phyloP scores from a whole-genome alignment of 2,113 vertebrate species.

The Pluvialis apricaria region DNA sequence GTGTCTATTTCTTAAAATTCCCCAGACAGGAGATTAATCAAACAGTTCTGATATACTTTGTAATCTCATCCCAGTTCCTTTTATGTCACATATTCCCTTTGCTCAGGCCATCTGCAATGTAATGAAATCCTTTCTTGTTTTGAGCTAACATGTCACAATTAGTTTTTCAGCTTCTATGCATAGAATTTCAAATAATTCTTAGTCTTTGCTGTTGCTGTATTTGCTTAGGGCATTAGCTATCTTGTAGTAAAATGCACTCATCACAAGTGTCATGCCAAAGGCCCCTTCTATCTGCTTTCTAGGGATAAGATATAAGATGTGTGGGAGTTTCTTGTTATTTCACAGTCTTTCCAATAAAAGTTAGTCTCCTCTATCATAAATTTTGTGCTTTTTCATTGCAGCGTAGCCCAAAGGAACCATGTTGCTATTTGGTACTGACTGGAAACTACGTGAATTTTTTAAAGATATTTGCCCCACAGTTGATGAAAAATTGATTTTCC shows the following conservation, averaged over 20 bases:
- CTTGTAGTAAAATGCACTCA: neutral
- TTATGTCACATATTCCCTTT: neutral
- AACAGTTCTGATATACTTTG: neutral
- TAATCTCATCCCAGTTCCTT: neutral
- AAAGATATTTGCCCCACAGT: neutral
- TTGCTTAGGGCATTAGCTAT: neutral
- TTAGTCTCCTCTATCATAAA: neutral
- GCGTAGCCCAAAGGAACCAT: neutral
- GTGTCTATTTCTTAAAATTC: neutral
- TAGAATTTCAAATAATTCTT: neutral
- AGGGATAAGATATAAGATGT: neutral
- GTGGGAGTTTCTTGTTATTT: neutral
- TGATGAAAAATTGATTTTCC: constrained; percentile 35
- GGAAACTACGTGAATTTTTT: neutral
- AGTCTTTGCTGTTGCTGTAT: neutral
- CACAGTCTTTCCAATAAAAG: neutral
- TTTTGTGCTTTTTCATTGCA: neutral
- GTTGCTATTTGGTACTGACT: neutral
- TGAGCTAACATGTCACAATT: neutral
- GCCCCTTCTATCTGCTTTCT: neutral
- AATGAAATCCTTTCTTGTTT: constrained; percentile 16
- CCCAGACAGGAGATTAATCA: neutral
- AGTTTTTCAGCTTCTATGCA: neutral
- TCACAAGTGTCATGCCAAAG: neutral
- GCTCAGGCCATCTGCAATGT: neutral